Conservation (phyloP, 2,113 vertebrate genomes). For the Struthio camelus region DNA sequence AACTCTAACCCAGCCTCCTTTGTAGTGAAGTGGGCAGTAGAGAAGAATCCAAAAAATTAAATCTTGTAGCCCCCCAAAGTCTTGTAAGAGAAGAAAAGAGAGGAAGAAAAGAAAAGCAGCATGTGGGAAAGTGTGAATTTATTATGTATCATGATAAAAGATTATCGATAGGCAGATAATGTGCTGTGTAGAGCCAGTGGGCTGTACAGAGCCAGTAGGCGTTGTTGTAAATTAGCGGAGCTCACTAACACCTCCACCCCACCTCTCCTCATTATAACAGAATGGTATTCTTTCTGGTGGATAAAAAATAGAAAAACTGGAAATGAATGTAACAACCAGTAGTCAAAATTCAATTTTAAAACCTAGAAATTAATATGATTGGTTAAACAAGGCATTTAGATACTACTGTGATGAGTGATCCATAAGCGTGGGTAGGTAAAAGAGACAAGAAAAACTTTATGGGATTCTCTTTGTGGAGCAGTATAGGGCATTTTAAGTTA, state of each 20-base stretch:
- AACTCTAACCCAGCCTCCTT: neutral
- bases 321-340: neutral
- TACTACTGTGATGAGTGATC: conserved; percentile 17
- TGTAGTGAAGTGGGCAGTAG: neutral
- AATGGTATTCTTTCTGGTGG: conserved; percentile 12
- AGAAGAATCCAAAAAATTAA: neutral
- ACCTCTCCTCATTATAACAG: conserved; percentile 9
- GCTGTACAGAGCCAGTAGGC: conserved; percentile 54
- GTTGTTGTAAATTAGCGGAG: conserved; percentile 60
- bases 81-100: neutral
- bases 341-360: neutral
- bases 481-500: conserved; percentile 21
- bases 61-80: neutral
- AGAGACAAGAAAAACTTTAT: conserved; percentile 8
- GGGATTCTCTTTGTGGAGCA: conserved; percentile 19
- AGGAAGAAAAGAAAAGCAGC: neutral
- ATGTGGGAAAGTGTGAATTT: neutral
- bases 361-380: neutral
- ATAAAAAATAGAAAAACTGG: neutral
- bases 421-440: neutral
- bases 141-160: neutral
- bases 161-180: neutral
- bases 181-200: conserved; percentile 41
- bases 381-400: neutral
- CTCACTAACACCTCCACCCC: neutral